A percentile compares a stretch with the other conserved stretches of the same genome.
These are phyloP conservation scores for Trissolcus japonicus DNA, from an alignment of 2,888 invertebrate genomes.

Conservation along the genomic window DNA sequence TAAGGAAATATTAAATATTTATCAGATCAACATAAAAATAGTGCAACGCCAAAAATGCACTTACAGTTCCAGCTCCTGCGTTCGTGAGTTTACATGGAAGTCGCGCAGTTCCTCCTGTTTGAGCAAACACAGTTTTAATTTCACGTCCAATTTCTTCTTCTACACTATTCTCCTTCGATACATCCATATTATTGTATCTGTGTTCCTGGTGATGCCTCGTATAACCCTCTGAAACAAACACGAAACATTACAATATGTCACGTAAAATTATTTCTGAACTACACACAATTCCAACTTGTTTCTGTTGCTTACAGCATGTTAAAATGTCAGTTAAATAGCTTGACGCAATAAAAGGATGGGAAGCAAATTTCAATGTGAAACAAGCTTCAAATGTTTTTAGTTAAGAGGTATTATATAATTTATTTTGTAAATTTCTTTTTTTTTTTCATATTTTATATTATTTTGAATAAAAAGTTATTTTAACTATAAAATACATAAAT, in stretches of 20 bases:
- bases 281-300: background rate
- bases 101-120: slow-evolving; percentile 77
- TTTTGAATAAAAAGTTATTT: background rate
- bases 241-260: slow-evolving; percentile 2
- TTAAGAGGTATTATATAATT: too few species aligned
- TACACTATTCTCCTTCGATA: slow-evolving; percentile 57
- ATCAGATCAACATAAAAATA: too few species aligned
- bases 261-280: background rate
- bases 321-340: too few species aligned
- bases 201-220: slow-evolving; percentile 69
- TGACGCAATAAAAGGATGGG: too few species aligned
- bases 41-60: slow-evolving; percentile 57
- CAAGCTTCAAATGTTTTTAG: background rate
- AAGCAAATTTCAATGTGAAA: too few species aligned
- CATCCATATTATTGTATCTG: slow-evolving; percentile 63
- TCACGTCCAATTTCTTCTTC: slow-evolving; percentile 62
- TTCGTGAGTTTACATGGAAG: slow-evolving; percentile 77
- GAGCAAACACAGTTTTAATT: slow-evolving; percentile 76
- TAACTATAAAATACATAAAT: background rate
- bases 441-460: background rate
- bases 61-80: slow-evolving; percentile 76
- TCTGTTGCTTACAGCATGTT: too few species aligned
- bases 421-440: background rate
- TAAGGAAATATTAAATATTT: too few species aligned
- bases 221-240: slow-evolving; percentile 63